phyloP scores from a whole-genome alignment of 2,113 vertebrate genomes.

The Puma concolor region DNA sequence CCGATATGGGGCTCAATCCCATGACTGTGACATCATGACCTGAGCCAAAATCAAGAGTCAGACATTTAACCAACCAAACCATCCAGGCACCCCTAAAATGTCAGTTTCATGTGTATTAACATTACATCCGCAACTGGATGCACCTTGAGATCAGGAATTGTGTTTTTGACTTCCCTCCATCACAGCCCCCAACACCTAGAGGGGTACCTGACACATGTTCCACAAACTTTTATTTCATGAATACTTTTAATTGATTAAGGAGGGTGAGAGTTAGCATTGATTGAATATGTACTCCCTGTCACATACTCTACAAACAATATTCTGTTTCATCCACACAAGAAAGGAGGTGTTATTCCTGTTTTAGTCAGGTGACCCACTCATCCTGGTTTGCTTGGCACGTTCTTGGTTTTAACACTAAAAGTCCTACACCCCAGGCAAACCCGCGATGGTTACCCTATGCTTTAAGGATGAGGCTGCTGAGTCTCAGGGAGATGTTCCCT shows the following conservation, averaged over 20 bases:
- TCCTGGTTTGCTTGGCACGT: background rate
- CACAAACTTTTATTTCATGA: background rate
- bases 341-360: background rate
- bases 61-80: no score
- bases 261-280: background rate
- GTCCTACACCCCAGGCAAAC: background rate
- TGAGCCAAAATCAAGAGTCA: no score
- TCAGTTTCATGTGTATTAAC: background rate
- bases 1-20: no score
- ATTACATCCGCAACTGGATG: background rate
- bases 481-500: background rate
- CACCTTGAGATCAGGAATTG: background rate
- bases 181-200: background rate
- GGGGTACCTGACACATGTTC: background rate
- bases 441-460: background rate
- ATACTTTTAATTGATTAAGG: background rate
- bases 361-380: background rate
- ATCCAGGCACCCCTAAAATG: background rate
- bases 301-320: background rate
- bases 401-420: background rate
- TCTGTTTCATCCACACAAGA: background rate
- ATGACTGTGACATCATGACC: no score
- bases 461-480: background rate
- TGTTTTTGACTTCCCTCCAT: background rate
- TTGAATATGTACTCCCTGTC: background rate